Evolutionary conservation across 2,113 vertebrate genomes (phyloP).

Genomic region (Pedetes capensis): DNA sequence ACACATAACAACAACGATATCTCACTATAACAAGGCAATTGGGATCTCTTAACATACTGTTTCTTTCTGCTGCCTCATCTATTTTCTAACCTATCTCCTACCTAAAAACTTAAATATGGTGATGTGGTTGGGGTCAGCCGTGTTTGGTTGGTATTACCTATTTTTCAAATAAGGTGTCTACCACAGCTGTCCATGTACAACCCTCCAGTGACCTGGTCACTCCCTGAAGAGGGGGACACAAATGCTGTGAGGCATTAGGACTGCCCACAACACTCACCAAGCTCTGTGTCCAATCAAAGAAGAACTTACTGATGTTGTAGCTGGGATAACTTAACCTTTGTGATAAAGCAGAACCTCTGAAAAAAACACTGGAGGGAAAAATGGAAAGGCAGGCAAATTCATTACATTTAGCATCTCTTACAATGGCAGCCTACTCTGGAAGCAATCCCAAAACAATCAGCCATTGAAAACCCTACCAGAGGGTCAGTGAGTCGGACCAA

Average conservation of each 20-base stretch:
- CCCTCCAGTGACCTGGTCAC: fast-evolving
- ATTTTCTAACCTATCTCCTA: not conserved
- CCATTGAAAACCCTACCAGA: too few species aligned
- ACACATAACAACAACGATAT: too few species aligned
- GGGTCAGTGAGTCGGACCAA: too few species aligned
- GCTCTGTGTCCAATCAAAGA: not conserved
- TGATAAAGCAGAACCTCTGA: not conserved
- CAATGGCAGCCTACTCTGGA: too few species aligned
- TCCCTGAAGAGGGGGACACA: not conserved
- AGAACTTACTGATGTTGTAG: not conserved
- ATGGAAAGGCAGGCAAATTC: not conserved
- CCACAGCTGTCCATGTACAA: not conserved
- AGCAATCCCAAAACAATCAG: too few species aligned
- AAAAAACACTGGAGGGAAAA: not conserved
- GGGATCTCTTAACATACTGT: not conserved
- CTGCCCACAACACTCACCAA: not conserved
- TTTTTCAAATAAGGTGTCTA: not conserved
- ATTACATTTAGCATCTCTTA: not conserved
- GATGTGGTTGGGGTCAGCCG: not conserved
- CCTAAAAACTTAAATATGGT: not conserved
- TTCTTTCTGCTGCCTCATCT: not conserved
- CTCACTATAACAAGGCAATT: not conserved
- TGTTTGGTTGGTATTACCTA: not conserved
- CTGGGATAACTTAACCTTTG: not conserved
- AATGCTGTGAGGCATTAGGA: not conserved